These are phyloP conservation scores for Drosophila lutescens DNA, from an alignment of 2,888 invertebrate species.

Conservation along the genomic window DNA sequence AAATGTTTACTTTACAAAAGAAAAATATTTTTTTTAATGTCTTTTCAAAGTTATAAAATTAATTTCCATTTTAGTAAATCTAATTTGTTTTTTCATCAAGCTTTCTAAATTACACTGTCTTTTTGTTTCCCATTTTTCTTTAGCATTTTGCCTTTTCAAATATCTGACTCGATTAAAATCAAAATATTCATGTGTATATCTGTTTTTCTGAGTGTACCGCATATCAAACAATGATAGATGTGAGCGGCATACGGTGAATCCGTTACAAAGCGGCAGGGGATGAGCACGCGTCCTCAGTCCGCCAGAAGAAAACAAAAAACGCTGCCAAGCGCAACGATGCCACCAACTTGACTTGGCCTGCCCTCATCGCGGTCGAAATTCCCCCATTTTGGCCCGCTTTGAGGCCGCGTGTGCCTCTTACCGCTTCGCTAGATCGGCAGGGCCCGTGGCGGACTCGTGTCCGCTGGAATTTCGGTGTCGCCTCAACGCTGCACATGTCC, in stretches of 20 bases:
- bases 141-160: too few species aligned
- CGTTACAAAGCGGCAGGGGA: conserved; percentile 47
- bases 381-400: conserved; percentile 49
- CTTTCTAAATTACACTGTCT: too few species aligned
- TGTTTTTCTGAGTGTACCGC: conserved; percentile 32
- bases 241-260: conserved; percentile 53
- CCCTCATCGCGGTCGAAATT: conserved; percentile 70
- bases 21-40: too few species aligned
- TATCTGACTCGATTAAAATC: too few species aligned
- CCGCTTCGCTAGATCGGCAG: conserved; percentile 48
- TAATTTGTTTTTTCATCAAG: too few species aligned
- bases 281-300: conserved; percentile 55
- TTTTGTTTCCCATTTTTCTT: too few species aligned
- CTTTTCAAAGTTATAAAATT: too few species aligned
- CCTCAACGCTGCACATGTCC: conserved; percentile 67
- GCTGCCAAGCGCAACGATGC: conserved; percentile 70
- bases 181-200: neutral
- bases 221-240: conserved; percentile 74
- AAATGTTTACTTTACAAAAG: too few species aligned
- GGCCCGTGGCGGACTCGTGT: conserved; percentile 75
- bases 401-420: conserved; percentile 57
- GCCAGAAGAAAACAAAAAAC: conserved; percentile 1
- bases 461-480: conserved; percentile 64
- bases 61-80: too few species aligned
- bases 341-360: conserved; percentile 45